Base-by-base conservation (phyloP, 1,140 invertebrate genomes). In the Epicauta chinensis region DNA sequence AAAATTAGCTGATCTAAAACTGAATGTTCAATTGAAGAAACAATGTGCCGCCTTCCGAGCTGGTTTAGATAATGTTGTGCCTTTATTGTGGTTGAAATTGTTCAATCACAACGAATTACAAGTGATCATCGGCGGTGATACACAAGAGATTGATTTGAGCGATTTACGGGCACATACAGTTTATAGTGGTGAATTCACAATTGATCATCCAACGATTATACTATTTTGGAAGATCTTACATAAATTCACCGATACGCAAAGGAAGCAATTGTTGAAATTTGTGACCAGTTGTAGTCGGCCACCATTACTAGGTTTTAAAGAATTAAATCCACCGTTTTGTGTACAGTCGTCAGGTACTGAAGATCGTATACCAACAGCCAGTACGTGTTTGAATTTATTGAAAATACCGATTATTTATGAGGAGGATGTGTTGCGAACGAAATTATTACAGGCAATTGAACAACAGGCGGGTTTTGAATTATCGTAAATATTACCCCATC, bases 261-360 rank as follows among this genome's bases (percentile, higher is more conserved):
- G 87, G 45, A 77, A 92, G 44, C 86, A 93, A 62, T 71, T 98
- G 10, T 73, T 98, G 0, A 96, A 97, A 71, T 98, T 98, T 79
- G 93, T 97, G 3, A 98, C 96, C 1, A 96, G 93, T 66, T 97
- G 93, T 64, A 97, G 94, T 0, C 72, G 93, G 59, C 93, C 94
- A n/a, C 96, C 96, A 3, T 74, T 98, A n/a, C 73, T 97, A 14
- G 96, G 96, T 11, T 98, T 98, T 67, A 97, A 95, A 81, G 92
- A 97, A 70, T 71, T 98, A 34, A 88, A 93, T 73, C 95, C 94
- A 30, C 84, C 89, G 10, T 95, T 98, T 72, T 93, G 92, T 66
- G 93, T 98, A 62, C 93, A 97, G 68, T 85, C 89, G 58, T 90
- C 89, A 15, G 93, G 92, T 11, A 84, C 85, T 32, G 75, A 82